phyloP scores from a whole-genome alignment of 2,888 invertebrate genomes.

The Cepaea hortensis region DNA sequence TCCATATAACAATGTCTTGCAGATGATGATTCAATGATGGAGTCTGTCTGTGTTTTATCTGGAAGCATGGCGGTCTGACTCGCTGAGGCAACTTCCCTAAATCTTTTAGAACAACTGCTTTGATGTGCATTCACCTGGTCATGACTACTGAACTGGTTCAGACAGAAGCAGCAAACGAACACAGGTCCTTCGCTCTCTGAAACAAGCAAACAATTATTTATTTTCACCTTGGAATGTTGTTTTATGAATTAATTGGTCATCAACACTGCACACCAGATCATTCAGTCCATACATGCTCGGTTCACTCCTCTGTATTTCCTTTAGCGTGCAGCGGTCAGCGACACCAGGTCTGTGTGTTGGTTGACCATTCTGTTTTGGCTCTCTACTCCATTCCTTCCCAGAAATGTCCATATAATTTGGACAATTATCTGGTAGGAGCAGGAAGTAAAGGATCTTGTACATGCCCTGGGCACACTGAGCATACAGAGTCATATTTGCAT shows the following conservation, averaged over 20 bases:
- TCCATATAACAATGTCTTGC: neutral
- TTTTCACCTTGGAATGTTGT: neutral
- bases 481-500: no score
- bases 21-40: neutral
- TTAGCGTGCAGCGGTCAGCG: no score
- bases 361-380: no score
- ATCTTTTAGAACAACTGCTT: slow-evolving; percentile 28
- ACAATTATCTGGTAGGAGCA: no score
- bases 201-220: neutral
- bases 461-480: no score
- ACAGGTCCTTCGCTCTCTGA: slow-evolving; percentile 47
- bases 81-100: neutral
- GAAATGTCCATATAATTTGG: no score
- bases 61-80: neutral
- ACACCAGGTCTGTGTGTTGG: no score
- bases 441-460: no score
- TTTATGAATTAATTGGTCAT: neutral
- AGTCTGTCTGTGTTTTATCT: neutral
- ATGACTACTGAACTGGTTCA: slow-evolving; percentile 47
- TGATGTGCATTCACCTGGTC: slow-evolving; percentile 39
- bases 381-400: no score
- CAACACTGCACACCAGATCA: neutral
- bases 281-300: neutral
- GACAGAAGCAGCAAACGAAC: slow-evolving; percentile 48
- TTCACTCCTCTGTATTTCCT: no score